These are phyloP conservation scores for Otolemur crassicaudatus DNA, from an alignment of 2,797 vertebrate species.

Conservation along the genomic window DNA sequence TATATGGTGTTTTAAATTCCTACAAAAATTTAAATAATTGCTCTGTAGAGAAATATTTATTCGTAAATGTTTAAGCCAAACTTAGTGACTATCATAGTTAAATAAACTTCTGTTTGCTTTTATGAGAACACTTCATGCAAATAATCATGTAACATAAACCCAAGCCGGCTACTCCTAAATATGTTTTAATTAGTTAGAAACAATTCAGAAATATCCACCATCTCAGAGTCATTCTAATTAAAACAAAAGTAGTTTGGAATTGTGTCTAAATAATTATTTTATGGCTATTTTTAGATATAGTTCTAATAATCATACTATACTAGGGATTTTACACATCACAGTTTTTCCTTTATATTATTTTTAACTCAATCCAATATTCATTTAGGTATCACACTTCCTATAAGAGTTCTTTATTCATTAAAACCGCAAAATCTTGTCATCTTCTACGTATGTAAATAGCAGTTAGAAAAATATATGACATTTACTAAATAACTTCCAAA, in stretches of 20 bases:
- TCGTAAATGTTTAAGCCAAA: conserved; percentile 77
- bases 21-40: conserved; percentile 77
- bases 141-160: conserved; percentile 79
- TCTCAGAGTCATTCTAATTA: conserved; percentile 69
- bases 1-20: conserved; percentile 44
- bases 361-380: conserved; percentile 68
- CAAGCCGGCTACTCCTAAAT: conserved; percentile 84
- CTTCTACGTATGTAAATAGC: conserved; percentile 66
- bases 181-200: conserved; percentile 25
- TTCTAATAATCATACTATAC: conserved; percentile 66
- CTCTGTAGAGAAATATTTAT: conserved; percentile 82
- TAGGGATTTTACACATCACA: conserved; percentile 56
- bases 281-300: conserved; percentile 64
- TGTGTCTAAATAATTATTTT: conserved; percentile 44
- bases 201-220: conserved; percentile 72
- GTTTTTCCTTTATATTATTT: conserved; percentile 54
- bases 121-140: conserved; percentile 82
- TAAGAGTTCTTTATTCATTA: conserved; percentile 70
- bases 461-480: conserved; percentile 78
- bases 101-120: conserved; percentile 84
- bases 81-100: conserved; percentile 72
- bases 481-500: conserved; percentile 81
- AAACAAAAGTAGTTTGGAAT: conserved; percentile 75
- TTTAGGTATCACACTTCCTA: conserved; percentile 66
- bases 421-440: conserved; percentile 70